These are phyloP conservation scores for Saccostrea echinata DNA, from an alignment of 1,140 invertebrate species.

Conservation along the genomic window DNA sequence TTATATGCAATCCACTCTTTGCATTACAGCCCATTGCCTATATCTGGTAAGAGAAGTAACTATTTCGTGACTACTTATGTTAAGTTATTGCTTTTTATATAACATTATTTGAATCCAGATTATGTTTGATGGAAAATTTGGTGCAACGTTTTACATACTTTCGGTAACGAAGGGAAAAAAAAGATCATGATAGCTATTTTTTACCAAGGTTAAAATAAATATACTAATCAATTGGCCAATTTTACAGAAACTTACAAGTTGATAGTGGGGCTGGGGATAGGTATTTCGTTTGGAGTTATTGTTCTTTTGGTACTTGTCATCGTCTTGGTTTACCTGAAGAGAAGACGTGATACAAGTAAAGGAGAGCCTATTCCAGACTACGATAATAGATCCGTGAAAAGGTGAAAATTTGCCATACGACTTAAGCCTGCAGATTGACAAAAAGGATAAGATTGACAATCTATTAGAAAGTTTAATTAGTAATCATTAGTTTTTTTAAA, in stretches of 20 bases:
- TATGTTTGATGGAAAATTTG: too few relatives aligned
- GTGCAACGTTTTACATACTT: too few relatives aligned
- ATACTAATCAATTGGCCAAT: background rate
- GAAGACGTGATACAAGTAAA: background rate
- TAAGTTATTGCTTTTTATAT: too few relatives aligned
- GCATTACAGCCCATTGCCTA: background rate
- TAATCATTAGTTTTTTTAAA: too few relatives aligned
- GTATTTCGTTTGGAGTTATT: background rate
- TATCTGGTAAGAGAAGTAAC: background rate
- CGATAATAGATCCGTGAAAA: background rate
- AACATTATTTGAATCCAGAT: too few relatives aligned
- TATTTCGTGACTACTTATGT: background rate
- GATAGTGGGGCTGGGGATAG: background rate
- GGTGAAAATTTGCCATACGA: background rate
- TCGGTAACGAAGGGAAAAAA: too few relatives aligned
- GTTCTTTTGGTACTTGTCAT: background rate
- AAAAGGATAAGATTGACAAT: too few relatives aligned
- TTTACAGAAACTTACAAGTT: slow-evolving; percentile 5
- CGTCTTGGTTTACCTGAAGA: background rate
- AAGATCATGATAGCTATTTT: too few relatives aligned
- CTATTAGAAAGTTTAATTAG: too few relatives aligned
- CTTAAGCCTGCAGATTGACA: too few relatives aligned
- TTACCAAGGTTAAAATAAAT: too few relatives aligned
- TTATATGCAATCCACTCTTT: background rate
- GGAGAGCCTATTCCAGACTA: slow-evolving; percentile 1